These are phyloP conservation scores for Esperia sulphurella DNA, from an alignment of 2,888 invertebrate genomes.

Conservation along the genomic window DNA sequence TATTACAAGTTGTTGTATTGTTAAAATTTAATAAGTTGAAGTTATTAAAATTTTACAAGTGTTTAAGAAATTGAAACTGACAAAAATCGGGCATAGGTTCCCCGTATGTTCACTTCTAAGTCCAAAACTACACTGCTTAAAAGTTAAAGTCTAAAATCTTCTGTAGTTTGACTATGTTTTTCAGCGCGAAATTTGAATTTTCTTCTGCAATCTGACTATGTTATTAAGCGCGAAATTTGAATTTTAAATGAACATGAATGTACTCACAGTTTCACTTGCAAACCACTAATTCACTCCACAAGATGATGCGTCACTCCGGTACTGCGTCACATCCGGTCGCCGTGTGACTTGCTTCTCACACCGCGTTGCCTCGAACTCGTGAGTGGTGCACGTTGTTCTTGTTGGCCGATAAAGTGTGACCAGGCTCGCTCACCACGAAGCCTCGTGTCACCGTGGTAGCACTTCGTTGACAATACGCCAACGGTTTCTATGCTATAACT, in stretches of 20 bases:
- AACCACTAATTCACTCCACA: background rate
- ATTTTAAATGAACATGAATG: background rate
- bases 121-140: background rate
- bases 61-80: background rate
- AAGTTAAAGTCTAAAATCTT: background rate
- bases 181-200: background rate
- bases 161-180: background rate
- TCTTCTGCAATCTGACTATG: background rate
- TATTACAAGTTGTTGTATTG: background rate
- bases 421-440: no score
- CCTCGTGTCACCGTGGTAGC: no score
- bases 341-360: no score
- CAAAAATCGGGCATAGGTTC: constrained; percentile 7
- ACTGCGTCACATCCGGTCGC: no score
- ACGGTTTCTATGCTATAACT: no score
- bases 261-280: background rate
- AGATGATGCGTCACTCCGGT: no score
- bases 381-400: no score
- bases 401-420: no score
- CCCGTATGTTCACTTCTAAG: constrained; percentile 6
- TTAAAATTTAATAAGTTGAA: background rate
- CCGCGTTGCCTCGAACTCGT: no score
- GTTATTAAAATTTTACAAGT: background rate
- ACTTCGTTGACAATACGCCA: no score
- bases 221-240: background rate